A percentile compares a stretch with the other conserved stretches of the same genome.
Evolutionary conservation across 2,888 invertebrate genomes (phyloP).

Genomic region (Eucera pruinosa): DNA sequence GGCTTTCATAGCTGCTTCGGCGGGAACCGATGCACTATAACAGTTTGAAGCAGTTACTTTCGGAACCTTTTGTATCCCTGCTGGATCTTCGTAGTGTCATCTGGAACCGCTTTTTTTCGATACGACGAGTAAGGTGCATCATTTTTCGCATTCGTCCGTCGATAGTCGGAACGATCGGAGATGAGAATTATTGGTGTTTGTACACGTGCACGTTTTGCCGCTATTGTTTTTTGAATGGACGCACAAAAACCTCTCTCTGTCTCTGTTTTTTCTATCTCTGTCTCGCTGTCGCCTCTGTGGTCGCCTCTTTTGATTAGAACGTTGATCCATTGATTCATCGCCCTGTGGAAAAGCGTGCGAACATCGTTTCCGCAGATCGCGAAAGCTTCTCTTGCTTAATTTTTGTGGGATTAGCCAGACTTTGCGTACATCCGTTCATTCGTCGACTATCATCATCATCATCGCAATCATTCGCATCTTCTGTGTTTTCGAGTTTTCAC

Average conservation of each 20-base stretch:
- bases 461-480: conserved; percentile 34
- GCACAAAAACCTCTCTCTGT: conserved; percentile 24
- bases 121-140: conserved; percentile 21
- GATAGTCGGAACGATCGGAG: conserved; percentile 1
- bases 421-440: conserved; percentile 31
- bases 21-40: too few relatives aligned
- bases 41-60: too few relatives aligned
- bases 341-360: conserved; percentile 15
- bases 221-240: conserved; percentile 42
- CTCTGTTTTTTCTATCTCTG: background rate
- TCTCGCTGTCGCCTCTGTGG: conserved; percentile 52
- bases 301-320: too few relatives aligned
- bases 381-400: conserved; percentile 44
- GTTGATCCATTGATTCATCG: too few relatives aligned
- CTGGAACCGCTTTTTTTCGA: conserved; percentile 28
- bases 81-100: conserved; percentile 57
- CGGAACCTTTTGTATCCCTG: too few relatives aligned
- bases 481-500: conserved; percentile 9
- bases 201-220: conserved; percentile 44
- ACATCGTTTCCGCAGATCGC: conserved; percentile 46
- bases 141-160: conserved; percentile 6
- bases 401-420: conserved; percentile 33
- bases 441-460: conserved; percentile 29
- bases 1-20: too few relatives aligned
- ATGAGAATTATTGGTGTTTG: conserved; percentile 25